Conservation (phyloP, 2,888 invertebrate genomes). For the Ernsta delagoae region DNA sequence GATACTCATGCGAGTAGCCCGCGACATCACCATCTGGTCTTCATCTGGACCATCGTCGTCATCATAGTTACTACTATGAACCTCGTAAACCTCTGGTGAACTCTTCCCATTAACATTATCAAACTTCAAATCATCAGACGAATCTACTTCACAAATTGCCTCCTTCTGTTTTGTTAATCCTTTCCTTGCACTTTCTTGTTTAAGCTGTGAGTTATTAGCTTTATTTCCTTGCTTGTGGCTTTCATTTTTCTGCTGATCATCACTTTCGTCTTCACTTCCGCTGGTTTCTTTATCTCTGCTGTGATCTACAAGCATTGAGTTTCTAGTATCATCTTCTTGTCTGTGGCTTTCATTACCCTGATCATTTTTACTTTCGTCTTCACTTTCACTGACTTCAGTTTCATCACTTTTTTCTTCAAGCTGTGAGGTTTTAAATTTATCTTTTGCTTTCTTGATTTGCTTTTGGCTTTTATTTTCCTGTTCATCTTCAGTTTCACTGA, state of each 20-base stretch:
- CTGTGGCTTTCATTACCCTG: no score
- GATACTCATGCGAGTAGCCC: constrained; percentile 80
- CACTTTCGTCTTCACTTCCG: not conserved
- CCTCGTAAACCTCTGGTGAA: constrained; percentile 33
- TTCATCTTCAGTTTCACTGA: not conserved
- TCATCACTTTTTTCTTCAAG: not conserved
- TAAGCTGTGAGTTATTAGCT: not conserved
- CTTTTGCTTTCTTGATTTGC: constrained; percentile 15
- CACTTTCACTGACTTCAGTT: not conserved
- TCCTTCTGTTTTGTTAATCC: not conserved
- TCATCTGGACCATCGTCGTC: constrained; percentile 53
- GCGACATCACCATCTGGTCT: constrained; percentile 74
- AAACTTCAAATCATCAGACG: not conserved
- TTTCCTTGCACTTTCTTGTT: not conserved
- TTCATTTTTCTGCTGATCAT: not conserved
- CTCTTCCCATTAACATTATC: not conserved
- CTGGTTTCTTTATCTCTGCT: no score
- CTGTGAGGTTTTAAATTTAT: not conserved
- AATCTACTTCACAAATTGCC: not conserved
- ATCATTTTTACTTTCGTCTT: no score
- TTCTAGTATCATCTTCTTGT: no score
- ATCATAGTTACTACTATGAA: constrained; percentile 28
- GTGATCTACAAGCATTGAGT: no score
- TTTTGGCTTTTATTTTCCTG: not conserved
- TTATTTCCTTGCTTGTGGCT: not conserved